Evolutionary conservation across 2,888 invertebrate genomes (phyloP).

Genomic region (Dicycla oo): DNA sequence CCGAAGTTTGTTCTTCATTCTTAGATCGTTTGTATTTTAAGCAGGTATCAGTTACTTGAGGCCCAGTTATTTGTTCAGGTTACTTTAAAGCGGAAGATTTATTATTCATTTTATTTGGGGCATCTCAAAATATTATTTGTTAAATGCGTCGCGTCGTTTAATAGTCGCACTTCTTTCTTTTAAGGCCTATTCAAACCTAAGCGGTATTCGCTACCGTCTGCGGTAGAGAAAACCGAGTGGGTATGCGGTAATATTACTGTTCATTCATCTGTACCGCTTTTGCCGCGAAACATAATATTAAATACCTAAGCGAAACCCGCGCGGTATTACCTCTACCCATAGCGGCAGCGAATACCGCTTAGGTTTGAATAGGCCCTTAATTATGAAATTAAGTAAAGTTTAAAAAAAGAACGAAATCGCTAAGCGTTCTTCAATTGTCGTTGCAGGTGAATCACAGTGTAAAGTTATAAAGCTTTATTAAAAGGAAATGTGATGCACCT

Average conservation of each 20-base stretch:
- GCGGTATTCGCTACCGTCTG: too few relatives aligned
- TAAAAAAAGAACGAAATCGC: neutral
- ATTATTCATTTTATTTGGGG: neutral
- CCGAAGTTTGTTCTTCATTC: constrained; percentile 49
- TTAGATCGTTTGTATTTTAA: constrained; percentile 28
- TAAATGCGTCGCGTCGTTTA: neutral
- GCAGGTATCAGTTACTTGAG: constrained; percentile 7
- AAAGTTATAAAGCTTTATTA: neutral
- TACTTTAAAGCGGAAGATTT: neutral
- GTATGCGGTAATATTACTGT: too few relatives aligned
- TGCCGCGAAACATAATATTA: too few relatives aligned
- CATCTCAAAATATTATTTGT: neutral
- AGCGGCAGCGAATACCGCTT: too few relatives aligned
- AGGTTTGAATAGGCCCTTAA: too few relatives aligned
- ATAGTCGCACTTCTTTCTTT: too few relatives aligned
- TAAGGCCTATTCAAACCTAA: too few relatives aligned
- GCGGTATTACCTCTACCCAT: too few relatives aligned
- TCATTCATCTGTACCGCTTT: too few relatives aligned
- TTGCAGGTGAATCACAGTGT: neutral
- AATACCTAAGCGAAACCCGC: too few relatives aligned
- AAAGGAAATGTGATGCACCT: too few relatives aligned
- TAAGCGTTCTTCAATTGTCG: neutral
- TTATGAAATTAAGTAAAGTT: neutral
- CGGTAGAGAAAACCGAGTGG: too few relatives aligned
- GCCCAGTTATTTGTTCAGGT: constrained; percentile 17